phyloP scores from a whole-genome alignment of 2,797 vertebrate species.

The Sorex maritimensis region DNA sequence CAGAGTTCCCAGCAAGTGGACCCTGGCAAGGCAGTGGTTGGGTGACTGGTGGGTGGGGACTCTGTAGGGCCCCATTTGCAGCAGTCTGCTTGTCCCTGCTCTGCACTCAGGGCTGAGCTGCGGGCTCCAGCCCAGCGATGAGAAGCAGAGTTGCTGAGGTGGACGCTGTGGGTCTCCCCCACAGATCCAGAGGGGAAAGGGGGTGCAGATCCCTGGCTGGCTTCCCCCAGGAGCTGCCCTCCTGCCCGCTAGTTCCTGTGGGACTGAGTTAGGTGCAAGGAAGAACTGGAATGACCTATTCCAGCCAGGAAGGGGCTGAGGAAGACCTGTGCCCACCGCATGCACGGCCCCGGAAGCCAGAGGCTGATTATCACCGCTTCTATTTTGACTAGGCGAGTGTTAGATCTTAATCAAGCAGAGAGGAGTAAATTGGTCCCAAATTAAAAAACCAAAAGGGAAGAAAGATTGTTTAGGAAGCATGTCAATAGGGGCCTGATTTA shows the following conservation, averaged over 20 bases:
- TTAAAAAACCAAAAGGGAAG: slow-evolving; percentile 49
- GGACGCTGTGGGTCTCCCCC: background rate
- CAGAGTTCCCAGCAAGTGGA: background rate
- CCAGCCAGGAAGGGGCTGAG: background rate
- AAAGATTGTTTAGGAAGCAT: slow-evolving; percentile 17
- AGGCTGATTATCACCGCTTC: background rate
- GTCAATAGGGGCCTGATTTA: background rate
- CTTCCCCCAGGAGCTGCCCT: background rate
- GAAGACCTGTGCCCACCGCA: background rate
- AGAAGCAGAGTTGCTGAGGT: background rate
- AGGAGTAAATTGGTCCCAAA: slow-evolving; percentile 71
- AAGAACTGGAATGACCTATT: background rate
- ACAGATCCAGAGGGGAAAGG: rapidly evolving
- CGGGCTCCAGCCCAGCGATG: background rate
- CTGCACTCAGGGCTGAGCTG: background rate
- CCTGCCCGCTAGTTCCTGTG: background rate
- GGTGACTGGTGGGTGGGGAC: no score
- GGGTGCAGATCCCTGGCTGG: background rate
- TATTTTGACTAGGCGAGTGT: slow-evolving; percentile 44
- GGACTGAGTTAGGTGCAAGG: background rate
- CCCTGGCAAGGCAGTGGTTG: no score
- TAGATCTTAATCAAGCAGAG: slow-evolving; percentile 62
- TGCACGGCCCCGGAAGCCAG: background rate
- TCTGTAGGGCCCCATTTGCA: background rate
- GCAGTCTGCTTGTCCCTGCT: background rate